phyloP scores from a whole-genome alignment of 2,113 vertebrate species.

The Labeo rohita region DNA sequence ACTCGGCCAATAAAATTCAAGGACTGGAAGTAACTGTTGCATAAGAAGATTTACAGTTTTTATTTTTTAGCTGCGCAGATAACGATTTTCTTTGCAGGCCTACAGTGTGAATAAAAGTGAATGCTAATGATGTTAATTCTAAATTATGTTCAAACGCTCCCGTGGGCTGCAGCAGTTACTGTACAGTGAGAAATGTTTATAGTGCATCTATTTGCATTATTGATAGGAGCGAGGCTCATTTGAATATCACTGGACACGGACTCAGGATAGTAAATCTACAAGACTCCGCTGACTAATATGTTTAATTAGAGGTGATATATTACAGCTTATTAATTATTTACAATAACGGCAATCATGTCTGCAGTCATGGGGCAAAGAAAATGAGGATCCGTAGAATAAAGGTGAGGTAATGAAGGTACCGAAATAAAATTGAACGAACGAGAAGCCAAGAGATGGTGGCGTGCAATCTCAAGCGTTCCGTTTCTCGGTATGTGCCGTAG shows the following conservation, averaged over 20 bases:
- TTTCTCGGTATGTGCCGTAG: neutral
- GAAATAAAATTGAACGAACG: slow-evolving; percentile 56
- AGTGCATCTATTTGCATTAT: slow-evolving; percentile 57
- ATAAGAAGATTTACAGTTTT: neutral
- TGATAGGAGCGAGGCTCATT: slow-evolving; percentile 55
- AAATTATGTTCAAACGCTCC: slow-evolving; percentile 25
- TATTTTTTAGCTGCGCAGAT: neutral
- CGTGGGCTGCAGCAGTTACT: slow-evolving; percentile 30
- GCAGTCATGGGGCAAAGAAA: slow-evolving; percentile 56
- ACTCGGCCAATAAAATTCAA: neutral
- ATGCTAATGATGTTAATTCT: slow-evolving; percentile 17
- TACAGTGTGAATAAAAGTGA: neutral
- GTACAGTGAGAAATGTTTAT: slow-evolving; percentile 49
- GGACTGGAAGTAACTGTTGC: neutral
- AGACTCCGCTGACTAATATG: slow-evolving; percentile 51
- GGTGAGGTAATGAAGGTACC: slow-evolving; percentile 54
- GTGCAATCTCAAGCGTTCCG: neutral
- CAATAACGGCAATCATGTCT: slow-evolving; percentile 54
- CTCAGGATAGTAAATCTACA: slow-evolving; percentile 61
- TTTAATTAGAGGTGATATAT: slow-evolving; percentile 66
- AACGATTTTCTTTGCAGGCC: slow-evolving; percentile 20
- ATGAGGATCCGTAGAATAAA: slow-evolving; percentile 55
- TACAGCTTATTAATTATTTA: slow-evolving; percentile 62
- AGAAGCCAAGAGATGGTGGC: slow-evolving; percentile 22
- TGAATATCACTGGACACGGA: slow-evolving; percentile 57